Evolutionary conservation across 2,113 vertebrate genomes (phyloP), one percentile per base, ranked within the genome.

Genomic region (Apteryx owenii): DNA sequence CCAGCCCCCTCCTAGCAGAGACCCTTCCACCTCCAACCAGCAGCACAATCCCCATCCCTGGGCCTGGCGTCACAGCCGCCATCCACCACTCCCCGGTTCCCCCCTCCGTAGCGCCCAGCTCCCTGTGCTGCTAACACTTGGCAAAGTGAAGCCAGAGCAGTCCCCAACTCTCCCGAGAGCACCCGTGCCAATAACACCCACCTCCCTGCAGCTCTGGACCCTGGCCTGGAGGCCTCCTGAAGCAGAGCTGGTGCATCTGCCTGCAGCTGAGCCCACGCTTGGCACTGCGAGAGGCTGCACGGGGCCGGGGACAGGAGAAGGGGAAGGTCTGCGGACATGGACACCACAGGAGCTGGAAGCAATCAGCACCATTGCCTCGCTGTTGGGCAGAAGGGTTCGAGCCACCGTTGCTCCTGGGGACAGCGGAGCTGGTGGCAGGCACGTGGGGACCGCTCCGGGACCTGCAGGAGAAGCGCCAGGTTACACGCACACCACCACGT

Each of bases 281-380:
- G 56, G 31, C 29, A 2, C 0, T 18, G 80, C 38, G 31, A 28
- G 62, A 31, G 62, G 9, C 1, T 38, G 66, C 46, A 25, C 5
- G 10, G 42, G 12, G 15, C 28, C 73, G 71, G 38, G 48, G 38
- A 29, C 48, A 50, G 54, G 38, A 40, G 26, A 12, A 80, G 6
- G 26, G 19, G 23, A 36, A 46, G n/a, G 25, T 40, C n/a, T 79
- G 81, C 36, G 53, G 70, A 48, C 44, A 56, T 23, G 54, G 19
- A 29, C 33, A 38, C 2, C 10, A 3, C 9, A 28, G 13, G n/a
- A 17, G 56, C 36, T 12, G 51, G 14, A 28, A 64, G 11, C 3
- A 33, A 17, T 9, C 40, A 51, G 4, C 48, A 53, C n/a, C 5
- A 2, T 12, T 1, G 0, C 9, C 70, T 46, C 46, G 33, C 22